Conservation (phyloP, 2,888 invertebrate genomes). For the Chrysina gloriosa region DNA sequence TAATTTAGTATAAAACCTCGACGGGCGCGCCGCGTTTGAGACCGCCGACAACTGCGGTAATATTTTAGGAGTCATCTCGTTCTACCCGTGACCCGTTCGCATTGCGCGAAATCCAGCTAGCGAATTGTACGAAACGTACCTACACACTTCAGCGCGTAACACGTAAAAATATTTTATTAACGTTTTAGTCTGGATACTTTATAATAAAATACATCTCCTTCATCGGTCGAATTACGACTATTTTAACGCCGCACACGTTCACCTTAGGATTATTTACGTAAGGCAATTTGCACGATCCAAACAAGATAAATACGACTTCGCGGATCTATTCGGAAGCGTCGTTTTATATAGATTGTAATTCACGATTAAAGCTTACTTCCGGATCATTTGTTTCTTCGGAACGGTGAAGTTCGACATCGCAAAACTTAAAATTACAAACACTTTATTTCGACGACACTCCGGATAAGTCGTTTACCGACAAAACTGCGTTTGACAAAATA, state of each 20-base stretch:
- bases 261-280: background rate
- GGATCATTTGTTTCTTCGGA: conserved; percentile 50
- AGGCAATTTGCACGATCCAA: background rate
- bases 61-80: background rate
- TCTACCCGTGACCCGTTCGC: background rate
- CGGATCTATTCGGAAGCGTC: conserved; percentile 8
- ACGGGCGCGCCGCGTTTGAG: background rate
- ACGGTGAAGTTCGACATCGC: conserved; percentile 44
- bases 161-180: no score
- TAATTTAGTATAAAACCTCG: background rate
- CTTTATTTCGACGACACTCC: no score
- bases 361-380: conserved; percentile 47
- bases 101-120: background rate
- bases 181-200: no score
- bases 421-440: conserved; percentile 44
- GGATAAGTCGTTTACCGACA: no score
- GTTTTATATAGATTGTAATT: conserved; percentile 35
- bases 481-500: no score
- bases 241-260: background rate
- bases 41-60: background rate
- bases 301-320: conserved; percentile 18
- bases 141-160: background rate
- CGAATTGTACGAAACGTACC: background rate
- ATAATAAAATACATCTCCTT: no score
- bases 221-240: background rate